Base-by-base conservation (phyloP, 1,140 invertebrate species). In the Pseudachorutes palmiensis region DNA sequence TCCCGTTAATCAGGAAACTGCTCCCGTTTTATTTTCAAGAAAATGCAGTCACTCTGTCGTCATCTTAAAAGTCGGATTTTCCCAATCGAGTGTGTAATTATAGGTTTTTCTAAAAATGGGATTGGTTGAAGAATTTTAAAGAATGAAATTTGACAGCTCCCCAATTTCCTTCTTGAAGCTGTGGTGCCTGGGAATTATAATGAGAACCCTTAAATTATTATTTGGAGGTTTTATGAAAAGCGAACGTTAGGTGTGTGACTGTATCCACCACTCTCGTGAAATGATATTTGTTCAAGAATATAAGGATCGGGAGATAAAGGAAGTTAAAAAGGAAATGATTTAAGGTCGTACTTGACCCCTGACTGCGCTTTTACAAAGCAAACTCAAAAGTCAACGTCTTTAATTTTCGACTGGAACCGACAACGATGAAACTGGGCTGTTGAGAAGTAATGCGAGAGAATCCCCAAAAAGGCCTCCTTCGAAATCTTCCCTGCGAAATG, bases 321-420 rank as follows among this genome's bases (percentile, higher is more conserved):
- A 14, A 55, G 51, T 45, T 55, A 55, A 55, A 55, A 55, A 55
- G n/a, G 51, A 19, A 9, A 72, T 70, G 71, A 72, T 72, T 72
- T 72, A 72, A 72, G 71, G 71, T 62, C 69, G 65, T 67, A 72
- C 68, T 72, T 72, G 71, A 72, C 68, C 71, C 66, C 71, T 67
- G 49, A 62, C 71, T 72, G 71, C 30, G 68, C 26, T 58, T 57
- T 31, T 68, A 72, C 71, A 72, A 72, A 70, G 68, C 71, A 67
- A 26, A 19, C 70, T 70, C 66, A 62, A 68, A 70, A 72, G 68
- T 72, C 64, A 69, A 72, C 64, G 67, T 72, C 68, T 70, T 70
- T 72, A 72, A 72, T 72, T 72, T 72, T 68, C 71, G 68, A 65
- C 60, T 36, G 24, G 14, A 67, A 66, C 71, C 71, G 71, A 60